phyloP scores from a whole-genome alignment of 2,797 vertebrate genomes.

The Orientallactaga sibirica region DNA sequence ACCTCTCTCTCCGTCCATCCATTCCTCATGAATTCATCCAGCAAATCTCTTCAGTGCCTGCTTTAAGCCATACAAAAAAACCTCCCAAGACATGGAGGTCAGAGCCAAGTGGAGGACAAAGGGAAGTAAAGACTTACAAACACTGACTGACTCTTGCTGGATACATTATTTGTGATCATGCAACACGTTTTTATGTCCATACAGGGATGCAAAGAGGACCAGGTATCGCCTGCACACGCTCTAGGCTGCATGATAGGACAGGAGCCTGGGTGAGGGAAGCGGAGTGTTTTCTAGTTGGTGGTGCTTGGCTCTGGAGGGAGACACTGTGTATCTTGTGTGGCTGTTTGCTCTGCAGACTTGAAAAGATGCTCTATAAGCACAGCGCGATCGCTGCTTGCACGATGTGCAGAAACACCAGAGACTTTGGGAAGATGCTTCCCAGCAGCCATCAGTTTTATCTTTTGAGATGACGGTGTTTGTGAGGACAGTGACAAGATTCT shows the following conservation, averaged over 20 bases:
- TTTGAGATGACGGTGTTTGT: not conserved
- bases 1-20: not conserved
- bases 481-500: not conserved
- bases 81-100: not conserved
- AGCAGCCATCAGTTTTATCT: not conserved
- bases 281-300: not conserved
- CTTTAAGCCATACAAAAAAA: not conserved
- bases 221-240: rapidly evolving
- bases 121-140: not conserved
- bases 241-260: not conserved
- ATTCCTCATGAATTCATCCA: not conserved
- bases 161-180: not conserved
- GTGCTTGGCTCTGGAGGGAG: not conserved
- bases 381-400: not conserved
- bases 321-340: not conserved
- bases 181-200: not conserved
- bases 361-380: not conserved
- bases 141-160: not conserved
- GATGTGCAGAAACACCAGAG: not conserved
- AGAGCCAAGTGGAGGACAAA: not conserved
- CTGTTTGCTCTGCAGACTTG: not conserved
- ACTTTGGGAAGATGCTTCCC: not conserved
- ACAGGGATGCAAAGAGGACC: too few relatives aligned
- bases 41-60: not conserved
- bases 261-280: not conserved